Evolutionary conservation across 2,797 vertebrate genomes (phyloP).

Genomic region (Austrolebias charrua): DNA sequence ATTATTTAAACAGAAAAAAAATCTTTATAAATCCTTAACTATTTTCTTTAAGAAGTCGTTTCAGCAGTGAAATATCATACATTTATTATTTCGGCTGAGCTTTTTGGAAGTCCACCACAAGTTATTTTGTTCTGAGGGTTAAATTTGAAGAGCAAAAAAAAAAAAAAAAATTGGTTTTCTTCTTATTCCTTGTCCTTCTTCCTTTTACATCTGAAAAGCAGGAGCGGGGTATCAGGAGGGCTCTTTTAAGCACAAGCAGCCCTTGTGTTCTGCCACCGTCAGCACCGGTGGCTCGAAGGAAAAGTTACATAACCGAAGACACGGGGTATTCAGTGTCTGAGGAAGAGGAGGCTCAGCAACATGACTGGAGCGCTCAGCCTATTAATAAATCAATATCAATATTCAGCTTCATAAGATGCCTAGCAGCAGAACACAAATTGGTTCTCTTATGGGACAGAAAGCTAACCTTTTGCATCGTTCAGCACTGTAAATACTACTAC

Average conservation of each 20-base stretch:
- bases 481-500: constrained; percentile 14
- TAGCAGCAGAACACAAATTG: constrained; percentile 10
- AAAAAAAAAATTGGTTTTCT: constrained; percentile 28
- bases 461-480: constrained; percentile 27
- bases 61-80: constrained; percentile 12
- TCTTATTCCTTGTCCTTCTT: constrained; percentile 55
- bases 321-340: constrained; percentile 57
- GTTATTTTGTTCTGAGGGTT: constrained; percentile 16
- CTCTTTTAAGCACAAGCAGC: constrained; percentile 68
- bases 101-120: neutral
- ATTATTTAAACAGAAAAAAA: no score
- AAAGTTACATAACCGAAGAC: constrained; percentile 61
- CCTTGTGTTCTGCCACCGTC: constrained; percentile 72
- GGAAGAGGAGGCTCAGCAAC: constrained; percentile 55
- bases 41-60: neutral
- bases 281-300: constrained; percentile 67
- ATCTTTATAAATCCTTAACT: neutral
- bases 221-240: constrained; percentile 58
- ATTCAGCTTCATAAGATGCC: constrained; percentile 36
- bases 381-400: constrained; percentile 54
- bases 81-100: constrained; percentile 3
- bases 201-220: constrained; percentile 56
- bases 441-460: constrained; percentile 11
- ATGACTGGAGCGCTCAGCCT: constrained; percentile 44
- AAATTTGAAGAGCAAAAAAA: constrained; percentile 23